Evolutionary conservation across 2,797 vertebrate genomes (phyloP).

Genomic region (Sciaenops ocellatus): DNA sequence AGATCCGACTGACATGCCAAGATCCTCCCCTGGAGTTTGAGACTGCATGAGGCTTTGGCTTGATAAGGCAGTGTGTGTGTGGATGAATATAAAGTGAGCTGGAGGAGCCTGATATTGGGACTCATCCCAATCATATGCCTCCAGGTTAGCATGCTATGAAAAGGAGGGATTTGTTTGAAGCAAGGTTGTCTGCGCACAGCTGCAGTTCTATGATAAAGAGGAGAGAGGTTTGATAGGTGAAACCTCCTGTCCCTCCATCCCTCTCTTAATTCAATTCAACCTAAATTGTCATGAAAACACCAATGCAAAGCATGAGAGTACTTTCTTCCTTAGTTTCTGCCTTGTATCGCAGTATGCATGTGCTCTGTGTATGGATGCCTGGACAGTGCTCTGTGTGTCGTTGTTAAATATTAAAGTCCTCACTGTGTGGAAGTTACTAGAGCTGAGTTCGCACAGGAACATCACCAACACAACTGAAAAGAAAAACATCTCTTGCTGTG

Average conservation of each 20-base stretch:
- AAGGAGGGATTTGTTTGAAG: slow-evolving; percentile 73
- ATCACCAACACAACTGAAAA: slow-evolving; percentile 14
- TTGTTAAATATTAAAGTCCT: slow-evolving; percentile 24
- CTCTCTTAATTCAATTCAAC: slow-evolving; percentile 45
- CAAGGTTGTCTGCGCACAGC: slow-evolving; percentile 69
- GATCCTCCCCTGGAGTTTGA: slow-evolving; percentile 52
- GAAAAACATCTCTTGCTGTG: not conserved
- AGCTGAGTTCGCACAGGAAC: slow-evolving; percentile 8
- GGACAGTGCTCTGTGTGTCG: not conserved
- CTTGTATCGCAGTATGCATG: slow-evolving; percentile 1
- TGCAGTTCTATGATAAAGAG: slow-evolving; percentile 75
- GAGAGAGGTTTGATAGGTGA: slow-evolving; percentile 64
- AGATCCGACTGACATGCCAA: slow-evolving; percentile 56
- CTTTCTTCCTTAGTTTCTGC: not conserved
- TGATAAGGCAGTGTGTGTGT: slow-evolving; percentile 67
- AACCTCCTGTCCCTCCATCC: slow-evolving; percentile 42
- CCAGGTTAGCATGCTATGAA: slow-evolving; percentile 76
- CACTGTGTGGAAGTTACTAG: slow-evolving; percentile 12
- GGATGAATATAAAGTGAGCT: slow-evolving; percentile 70
- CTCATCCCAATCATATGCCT: slow-evolving; percentile 70
- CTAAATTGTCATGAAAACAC: slow-evolving; percentile 28
- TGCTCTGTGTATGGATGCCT: not conserved
- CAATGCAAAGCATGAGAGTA: slow-evolving; percentile 15
- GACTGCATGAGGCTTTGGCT: slow-evolving; percentile 58
- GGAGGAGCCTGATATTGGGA: slow-evolving; percentile 69